Evolutionary conservation across 1,140 invertebrate species (phyloP), one percentile per base, ranked within the genome.

Genomic region (Anastrepha ludens): DNA sequence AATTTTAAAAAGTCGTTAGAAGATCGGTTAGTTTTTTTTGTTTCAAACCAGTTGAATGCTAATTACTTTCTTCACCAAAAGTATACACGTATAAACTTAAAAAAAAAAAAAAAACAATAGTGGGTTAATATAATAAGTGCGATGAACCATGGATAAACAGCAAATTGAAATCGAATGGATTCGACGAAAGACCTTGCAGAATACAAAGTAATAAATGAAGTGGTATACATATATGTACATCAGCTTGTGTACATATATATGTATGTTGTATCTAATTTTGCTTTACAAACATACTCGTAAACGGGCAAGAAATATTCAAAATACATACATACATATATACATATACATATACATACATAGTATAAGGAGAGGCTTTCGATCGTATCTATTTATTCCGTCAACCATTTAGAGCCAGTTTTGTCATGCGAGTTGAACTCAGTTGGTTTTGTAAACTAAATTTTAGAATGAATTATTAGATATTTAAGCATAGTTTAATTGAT

Each of bases 201-300:
- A 74, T 4, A 74, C 11, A 17, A 74, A 17, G 39, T 41, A 39
- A 3, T n/a, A 74, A 74, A 74, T 44, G 67, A 47, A 70, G 41
- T 44, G 44, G 67, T 70, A 86, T n/a, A n/a, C n/a, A n/a, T 29
- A 29, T 85, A 7, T 50, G 3, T n/a, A 85, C 81, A 85, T 85
- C 55, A n/a, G 13, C 11, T 29, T 59, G 58, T 85, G 17, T 85
- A 58, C n/a, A 59, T 55, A 85, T 85, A 50, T 81, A 81, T 50
- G 41, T 81, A 11, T 47, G 7, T 81, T 81, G 55, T n/a, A 50
- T 50, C 2, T 29, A 29, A 29, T 29, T 29, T 29, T 29, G 29
- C 29, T 29, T 29, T 29, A 29, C 29, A 29, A 29, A 29, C 29
- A 29, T 29, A 29, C 29, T 58, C 7, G 55, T 13, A 58, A 58